Conservation (phyloP, 2,888 invertebrate species). For the Lutraria lutraria region DNA sequence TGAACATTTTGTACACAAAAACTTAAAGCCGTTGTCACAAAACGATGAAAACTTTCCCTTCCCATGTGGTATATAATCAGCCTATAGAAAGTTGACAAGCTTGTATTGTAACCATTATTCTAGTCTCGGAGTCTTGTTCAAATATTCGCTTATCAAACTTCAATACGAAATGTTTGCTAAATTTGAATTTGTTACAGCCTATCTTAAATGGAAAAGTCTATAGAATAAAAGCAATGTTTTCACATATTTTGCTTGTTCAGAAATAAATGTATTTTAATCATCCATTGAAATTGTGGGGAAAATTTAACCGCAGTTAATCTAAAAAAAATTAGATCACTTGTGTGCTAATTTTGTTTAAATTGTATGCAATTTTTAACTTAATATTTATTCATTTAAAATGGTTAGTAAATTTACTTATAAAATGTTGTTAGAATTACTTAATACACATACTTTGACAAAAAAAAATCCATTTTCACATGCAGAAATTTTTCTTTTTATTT, state of each 20-base stretch:
- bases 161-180: constrained; percentile 29
- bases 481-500: background rate
- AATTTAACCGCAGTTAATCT: constrained; percentile 9
- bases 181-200: constrained; percentile 5
- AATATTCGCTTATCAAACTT: constrained; percentile 25
- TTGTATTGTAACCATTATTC: constrained; percentile 18
- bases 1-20: constrained; percentile 8
- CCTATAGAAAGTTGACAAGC: constrained; percentile 18
- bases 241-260: constrained; percentile 1
- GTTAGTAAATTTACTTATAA: background rate
- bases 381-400: constrained; percentile 17
- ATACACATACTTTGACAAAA: background rate
- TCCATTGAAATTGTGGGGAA: background rate
- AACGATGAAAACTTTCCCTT: constrained; percentile 26
- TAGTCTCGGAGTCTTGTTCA: constrained; percentile 27
- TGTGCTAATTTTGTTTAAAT: background rate
- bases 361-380: constrained; percentile 3
- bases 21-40: background rate
- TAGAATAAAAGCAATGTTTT: background rate
- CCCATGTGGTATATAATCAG: constrained; percentile 18
- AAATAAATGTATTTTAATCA: constrained; percentile 9
- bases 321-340: background rate
- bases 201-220: background rate
- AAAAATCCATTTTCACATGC: background rate
- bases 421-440: background rate